Base-by-base conservation (phyloP, 2,797 vertebrate species). In the Tauraco hartlaubi region DNA sequence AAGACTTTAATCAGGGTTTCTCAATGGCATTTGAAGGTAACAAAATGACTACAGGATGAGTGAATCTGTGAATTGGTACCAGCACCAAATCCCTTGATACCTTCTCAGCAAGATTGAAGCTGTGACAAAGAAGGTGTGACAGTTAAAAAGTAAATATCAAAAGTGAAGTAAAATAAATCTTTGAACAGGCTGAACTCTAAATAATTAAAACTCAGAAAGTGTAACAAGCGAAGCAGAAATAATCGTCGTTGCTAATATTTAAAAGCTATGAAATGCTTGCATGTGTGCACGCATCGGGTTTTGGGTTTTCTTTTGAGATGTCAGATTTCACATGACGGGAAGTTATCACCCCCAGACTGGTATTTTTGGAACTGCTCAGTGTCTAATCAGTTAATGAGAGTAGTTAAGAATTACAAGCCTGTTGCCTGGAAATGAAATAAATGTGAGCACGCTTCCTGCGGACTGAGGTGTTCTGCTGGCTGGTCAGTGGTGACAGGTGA, bases 111-210 rank as follows among this genome's bases (percentile, higher is more conserved):
- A 85, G 39, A 62, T 71, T 67, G 63, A 89, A 85, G 77, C 66
- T 85, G 62, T 84, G 87, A 83, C 68, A 92, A 90, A 79, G 62
- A 69, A 88, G 7, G 52, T 90, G 76, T 71, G 85, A 87, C 52
- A 90, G 44, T 29, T 93, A 55, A 89, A 92, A 93, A 88, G 39
- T 56, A 92, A 72, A 44, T 84, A 89, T 55, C 14, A 46, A 63
- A 95, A 83, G 59, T 62, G 51, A 92, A 87, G 37, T 37, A 41
- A 78, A 91, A 87, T 58, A 58, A 39, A 69, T 54, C 23, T 95
- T 90, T 79, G 66, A 88, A 44, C 23, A 89, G 46, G 31, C 56
- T 74, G 87, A 77, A 59, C 33, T 69, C 35, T 95, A 89, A 96
- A 96, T 94, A 93, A 88, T 93, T 95, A 77, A 85, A 71, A 58